phyloP scores from a whole-genome alignment of 2,888 invertebrate species.

The Diploptera punctata region DNA sequence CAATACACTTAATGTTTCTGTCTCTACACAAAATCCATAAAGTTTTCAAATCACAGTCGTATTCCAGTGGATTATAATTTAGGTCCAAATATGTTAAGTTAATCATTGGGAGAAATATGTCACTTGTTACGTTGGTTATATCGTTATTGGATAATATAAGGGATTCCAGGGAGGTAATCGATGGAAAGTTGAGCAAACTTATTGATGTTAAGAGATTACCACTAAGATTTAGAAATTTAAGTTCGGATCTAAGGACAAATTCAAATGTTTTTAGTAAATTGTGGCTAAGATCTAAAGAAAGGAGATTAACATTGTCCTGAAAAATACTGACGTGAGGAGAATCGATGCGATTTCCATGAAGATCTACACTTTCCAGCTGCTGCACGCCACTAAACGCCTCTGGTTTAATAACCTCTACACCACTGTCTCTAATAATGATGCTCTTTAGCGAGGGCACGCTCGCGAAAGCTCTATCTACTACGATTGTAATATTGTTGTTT shows the following conservation, averaged over 20 bases:
- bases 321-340: not conserved
- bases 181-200: not conserved
- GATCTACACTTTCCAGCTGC: not conserved
- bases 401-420: not conserved
- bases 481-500: not conserved
- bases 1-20: not conserved
- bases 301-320: not conserved
- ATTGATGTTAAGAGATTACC: not conserved
- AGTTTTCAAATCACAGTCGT: conserved; percentile 1
- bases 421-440: not conserved
- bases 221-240: not conserved
- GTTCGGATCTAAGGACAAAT: not conserved
- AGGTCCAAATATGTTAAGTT: not conserved
- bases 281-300: not conserved
- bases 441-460: not conserved
- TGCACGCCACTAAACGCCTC: not conserved
- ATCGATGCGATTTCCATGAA: not conserved
- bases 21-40: not conserved
- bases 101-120: not conserved
- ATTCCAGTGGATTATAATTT: not conserved
- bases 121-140: not conserved
- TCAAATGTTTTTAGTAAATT: not conserved
- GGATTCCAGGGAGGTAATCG: not conserved
- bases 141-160: not conserved
- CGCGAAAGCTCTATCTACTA: not conserved